Evolutionary conservation across 2,888 invertebrate species (phyloP).

Genomic region (Oscheius onirici): DNA sequence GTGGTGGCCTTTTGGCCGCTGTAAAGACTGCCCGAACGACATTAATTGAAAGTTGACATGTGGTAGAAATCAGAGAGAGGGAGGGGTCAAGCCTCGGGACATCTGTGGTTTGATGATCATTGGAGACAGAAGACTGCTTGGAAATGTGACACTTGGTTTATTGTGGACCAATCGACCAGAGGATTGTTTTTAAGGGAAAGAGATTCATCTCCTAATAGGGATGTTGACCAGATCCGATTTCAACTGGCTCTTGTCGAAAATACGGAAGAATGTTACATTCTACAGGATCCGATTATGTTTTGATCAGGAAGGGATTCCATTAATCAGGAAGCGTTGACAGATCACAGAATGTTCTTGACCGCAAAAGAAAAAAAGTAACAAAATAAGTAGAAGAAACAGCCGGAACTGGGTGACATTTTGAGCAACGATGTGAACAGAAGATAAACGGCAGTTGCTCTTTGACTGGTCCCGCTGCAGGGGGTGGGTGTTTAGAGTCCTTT

Average conservation of each 20-base stretch:
- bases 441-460: too few species aligned
- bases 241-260: neutral
- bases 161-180: neutral
- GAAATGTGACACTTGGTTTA: neutral
- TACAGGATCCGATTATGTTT: neutral
- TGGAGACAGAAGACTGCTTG: neutral
- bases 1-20: neutral
- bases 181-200: neutral
- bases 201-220: neutral
- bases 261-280: neutral
- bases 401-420: too few species aligned
- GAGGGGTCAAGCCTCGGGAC: neutral
- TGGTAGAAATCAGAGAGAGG: conserved; percentile 15
- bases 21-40: conserved; percentile 8
- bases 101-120: conserved; percentile 9
- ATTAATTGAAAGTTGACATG: conserved; percentile 15
- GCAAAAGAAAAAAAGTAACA: too few species aligned
- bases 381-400: too few species aligned
- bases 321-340: too few species aligned
- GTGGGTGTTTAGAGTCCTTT: too few species aligned
- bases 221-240: neutral
- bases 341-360: too few species aligned
- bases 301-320: too few species aligned
- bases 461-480: too few species aligned
- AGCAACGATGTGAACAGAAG: too few species aligned